Evolutionary conservation across 92 coral and sea anemone species (phyloP).

Genomic region (Pocillopora meandrina): DNA sequence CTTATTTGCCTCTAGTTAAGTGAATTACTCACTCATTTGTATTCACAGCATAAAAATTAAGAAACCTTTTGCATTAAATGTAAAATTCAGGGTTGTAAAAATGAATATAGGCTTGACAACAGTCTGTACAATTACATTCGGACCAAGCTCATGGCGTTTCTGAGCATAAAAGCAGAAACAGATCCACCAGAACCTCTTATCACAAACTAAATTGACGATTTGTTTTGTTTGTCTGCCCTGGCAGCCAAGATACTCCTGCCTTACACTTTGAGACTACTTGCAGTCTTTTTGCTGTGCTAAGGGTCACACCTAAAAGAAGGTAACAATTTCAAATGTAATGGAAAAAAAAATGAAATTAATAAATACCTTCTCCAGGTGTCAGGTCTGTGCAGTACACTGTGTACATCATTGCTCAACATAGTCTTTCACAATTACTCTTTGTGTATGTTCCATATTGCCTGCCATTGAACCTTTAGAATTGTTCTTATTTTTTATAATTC

Average conservation of each 20-base stretch:
- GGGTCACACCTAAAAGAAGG: too few species aligned
- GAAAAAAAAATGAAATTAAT: too few species aligned
- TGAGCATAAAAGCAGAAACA: conserved; percentile 6
- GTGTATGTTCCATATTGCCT: conserved; percentile 10
- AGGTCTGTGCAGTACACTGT: too few species aligned
- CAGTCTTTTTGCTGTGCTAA: too few species aligned
- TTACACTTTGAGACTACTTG: too few species aligned
- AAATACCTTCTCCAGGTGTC: too few species aligned
- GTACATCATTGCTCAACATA: too few species aligned
- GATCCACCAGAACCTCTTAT: conserved; percentile 5
- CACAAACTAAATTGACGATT: conserved; percentile 3
- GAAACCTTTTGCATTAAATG: conserved; percentile 16
- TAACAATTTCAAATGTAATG: too few species aligned
- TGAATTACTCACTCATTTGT: conserved; percentile 33
- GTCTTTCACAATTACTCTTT: neutral
- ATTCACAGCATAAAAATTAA: conserved; percentile 2
- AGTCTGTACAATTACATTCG: conserved; percentile 40
- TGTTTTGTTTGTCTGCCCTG: neutral
- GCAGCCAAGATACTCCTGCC: too few species aligned
- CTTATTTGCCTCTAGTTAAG: conserved; percentile 34
- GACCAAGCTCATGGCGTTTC: conserved; percentile 23
- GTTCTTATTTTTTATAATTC: conserved; percentile 20
- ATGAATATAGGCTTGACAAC: conserved; percentile 21
- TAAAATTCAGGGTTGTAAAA: conserved; percentile 30
- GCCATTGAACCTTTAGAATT: neutral